phyloP scores from a whole-genome alignment of 2,888 invertebrate genomes.

The Diachrysia chrysitis region DNA sequence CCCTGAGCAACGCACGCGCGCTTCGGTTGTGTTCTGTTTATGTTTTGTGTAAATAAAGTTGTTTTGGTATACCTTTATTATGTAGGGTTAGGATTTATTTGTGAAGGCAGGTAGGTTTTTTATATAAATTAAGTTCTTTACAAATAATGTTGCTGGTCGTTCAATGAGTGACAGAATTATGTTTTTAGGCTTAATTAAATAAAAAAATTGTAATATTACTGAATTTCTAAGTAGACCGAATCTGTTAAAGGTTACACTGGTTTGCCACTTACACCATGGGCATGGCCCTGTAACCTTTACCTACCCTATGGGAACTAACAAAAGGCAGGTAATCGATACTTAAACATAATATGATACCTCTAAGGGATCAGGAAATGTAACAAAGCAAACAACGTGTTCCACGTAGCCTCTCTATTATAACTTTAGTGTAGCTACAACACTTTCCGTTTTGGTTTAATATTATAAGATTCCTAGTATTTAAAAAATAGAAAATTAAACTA shows the following conservation, averaged over 20 bases:
- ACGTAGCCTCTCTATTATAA: not conserved
- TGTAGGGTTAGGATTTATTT: not conserved
- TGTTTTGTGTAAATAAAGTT: conserved; percentile 25
- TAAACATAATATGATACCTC: conserved; percentile 1
- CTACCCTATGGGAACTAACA: conserved; percentile 4
- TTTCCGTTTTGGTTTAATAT: no score
- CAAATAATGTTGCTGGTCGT: not conserved
- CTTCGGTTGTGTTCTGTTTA: conserved; percentile 20
- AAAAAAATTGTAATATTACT: not conserved
- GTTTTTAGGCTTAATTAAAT: no score
- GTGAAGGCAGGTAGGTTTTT: not conserved
- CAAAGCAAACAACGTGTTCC: not conserved
- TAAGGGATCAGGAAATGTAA: not conserved
- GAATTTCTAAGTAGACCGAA: not conserved
- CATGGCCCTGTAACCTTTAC: not conserved
- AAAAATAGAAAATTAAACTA: not conserved
- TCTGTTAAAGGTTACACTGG: not conserved
- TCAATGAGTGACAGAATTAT: not conserved
- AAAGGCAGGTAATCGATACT: not conserved
- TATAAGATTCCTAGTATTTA: no score
- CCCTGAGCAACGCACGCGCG: conserved; percentile 24
- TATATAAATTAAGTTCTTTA: not conserved
- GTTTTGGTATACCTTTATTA: conserved; percentile 27
- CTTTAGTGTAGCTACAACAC: not conserved
- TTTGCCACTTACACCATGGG: not conserved